These are phyloP conservation scores for Chionomys nivalis DNA, from an alignment of 2,113 vertebrate species.

Conservation along the genomic window DNA sequence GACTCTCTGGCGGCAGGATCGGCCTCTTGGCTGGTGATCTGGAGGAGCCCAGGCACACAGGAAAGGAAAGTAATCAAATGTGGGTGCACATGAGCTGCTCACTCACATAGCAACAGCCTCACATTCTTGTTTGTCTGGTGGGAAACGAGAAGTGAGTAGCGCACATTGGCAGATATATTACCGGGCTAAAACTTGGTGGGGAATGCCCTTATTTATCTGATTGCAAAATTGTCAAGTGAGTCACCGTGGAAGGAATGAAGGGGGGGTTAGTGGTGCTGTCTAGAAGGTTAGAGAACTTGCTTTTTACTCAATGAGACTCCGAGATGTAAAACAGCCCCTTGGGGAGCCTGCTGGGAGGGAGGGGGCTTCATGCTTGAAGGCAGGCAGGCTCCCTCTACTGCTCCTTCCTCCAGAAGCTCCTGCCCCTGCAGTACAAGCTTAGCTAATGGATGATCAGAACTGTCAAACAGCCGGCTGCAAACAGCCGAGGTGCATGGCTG, in stretches of 20 bases:
- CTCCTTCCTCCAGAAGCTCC: neutral
- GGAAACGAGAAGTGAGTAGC: constrained; percentile 85
- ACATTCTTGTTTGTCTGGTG: constrained; percentile 50
- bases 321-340: constrained; percentile 86
- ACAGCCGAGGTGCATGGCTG: neutral
- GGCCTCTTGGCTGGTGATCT: neutral
- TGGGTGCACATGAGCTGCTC: neutral
- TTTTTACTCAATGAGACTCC: constrained; percentile 76
- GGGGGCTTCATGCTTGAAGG: constrained; percentile 77
- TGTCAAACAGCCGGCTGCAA: too few relatives aligned
- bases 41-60: neutral
- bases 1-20: neutral
- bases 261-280: constrained; percentile 61
- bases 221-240: constrained; percentile 86
- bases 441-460: neutral
- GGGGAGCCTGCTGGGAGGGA: constrained; percentile 74
- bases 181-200: constrained; percentile 86
- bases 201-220: constrained; percentile 89
- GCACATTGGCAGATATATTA: constrained; percentile 81
- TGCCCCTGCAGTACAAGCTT: neutral
- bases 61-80: neutral
- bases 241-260: constrained; percentile 73
- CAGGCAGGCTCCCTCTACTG: neutral
- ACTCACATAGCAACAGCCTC: neutral
- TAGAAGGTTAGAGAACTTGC: constrained; percentile 83